Evolutionary conservation across 2,113 vertebrate genomes (phyloP).

Genomic region (Colistium nudipinnis): DNA sequence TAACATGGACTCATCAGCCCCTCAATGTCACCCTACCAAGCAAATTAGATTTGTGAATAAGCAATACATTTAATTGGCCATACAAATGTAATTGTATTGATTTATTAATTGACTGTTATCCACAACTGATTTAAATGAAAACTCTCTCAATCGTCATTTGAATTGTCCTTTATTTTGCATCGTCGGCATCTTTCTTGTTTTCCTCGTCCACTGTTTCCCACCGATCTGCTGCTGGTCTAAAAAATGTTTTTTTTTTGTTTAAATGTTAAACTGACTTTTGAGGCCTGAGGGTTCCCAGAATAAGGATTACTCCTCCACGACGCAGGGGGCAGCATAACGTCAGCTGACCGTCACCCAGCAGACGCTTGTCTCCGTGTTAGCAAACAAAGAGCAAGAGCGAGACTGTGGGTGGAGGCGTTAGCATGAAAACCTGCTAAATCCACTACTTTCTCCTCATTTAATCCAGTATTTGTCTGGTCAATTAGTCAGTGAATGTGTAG

Average conservation of each 20-base stretch:
- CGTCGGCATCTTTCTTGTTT: too few species aligned
- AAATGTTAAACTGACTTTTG: too few species aligned
- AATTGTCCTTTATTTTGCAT: too few species aligned
- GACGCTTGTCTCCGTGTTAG: not conserved
- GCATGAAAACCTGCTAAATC: not conserved
- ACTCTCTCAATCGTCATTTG: not conserved
- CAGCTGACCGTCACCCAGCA: not conserved
- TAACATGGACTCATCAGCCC: slow-evolving; percentile 18
- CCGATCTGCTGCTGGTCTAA: too few species aligned
- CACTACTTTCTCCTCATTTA: not conserved
- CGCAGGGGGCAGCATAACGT: slow-evolving; percentile 38
- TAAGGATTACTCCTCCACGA: slow-evolving; percentile 6
- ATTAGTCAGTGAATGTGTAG: not conserved
- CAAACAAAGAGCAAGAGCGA: slow-evolving; percentile 18
- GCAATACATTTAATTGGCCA: too few species aligned
- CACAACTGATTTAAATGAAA: not conserved
- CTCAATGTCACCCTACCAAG: not conserved
- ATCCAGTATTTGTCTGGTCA: not conserved
- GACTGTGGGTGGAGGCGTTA: accelerated
- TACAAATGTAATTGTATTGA: too few species aligned
- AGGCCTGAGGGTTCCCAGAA: not conserved
- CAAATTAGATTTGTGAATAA: too few species aligned
- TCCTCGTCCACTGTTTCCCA: too few species aligned
- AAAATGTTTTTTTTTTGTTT: too few species aligned
- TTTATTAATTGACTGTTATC: too few species aligned